These are phyloP conservation scores for Hartigia nigra DNA, from an alignment of 2,888 invertebrate genomes.

Conservation along the genomic window DNA sequence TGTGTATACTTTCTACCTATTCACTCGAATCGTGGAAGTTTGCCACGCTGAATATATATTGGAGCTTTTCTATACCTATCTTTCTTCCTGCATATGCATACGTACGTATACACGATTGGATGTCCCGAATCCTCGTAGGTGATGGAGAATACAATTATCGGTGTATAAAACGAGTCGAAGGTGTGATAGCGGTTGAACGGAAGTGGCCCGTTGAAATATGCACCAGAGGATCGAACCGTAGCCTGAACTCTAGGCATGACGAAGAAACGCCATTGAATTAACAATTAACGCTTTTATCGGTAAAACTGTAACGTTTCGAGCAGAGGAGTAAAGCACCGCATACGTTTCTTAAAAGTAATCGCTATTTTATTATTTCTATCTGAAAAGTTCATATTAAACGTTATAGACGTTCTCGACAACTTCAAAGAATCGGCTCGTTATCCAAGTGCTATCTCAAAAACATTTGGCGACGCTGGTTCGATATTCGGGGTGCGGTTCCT, in stretches of 20 bases:
- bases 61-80: background rate
- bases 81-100: background rate
- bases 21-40: background rate
- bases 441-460: slow-evolving; percentile 55
- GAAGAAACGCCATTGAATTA: background rate
- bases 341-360: background rate
- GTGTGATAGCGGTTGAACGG: slow-evolving; percentile 37
- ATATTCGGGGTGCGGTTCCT: slow-evolving; percentile 65
- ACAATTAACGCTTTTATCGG: background rate
- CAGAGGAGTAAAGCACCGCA: background rate
- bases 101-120: background rate
- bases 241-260: background rate
- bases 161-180: slow-evolving; percentile 46
- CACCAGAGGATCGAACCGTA: slow-evolving; percentile 11
- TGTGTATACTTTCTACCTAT: background rate
- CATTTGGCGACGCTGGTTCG: slow-evolving; percentile 57
- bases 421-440: slow-evolving; percentile 27
- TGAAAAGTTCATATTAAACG: slow-evolving; percentile 3
- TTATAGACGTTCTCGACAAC: background rate
- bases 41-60: background rate
- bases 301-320: background rate
- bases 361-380: background rate
- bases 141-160: slow-evolving; percentile 54
- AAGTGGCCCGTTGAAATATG: slow-evolving; percentile 47
- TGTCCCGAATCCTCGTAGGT: background rate